Conservation (phyloP, 1,140 invertebrate species). For the Sipha flava region DNA sequence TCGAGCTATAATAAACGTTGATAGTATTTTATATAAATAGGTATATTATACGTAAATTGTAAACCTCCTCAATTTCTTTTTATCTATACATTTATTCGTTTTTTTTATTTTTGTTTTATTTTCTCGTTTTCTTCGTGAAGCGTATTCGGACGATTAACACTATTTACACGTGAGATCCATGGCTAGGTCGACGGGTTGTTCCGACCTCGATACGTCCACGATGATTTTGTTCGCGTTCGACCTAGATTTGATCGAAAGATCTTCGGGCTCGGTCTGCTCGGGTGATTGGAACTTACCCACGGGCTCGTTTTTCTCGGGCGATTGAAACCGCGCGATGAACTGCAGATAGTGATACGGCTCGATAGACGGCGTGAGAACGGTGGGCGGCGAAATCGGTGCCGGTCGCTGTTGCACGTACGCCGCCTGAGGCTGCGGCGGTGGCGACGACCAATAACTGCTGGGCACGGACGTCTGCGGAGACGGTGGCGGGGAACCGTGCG, state of each 20-base stretch:
- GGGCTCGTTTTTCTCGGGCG: slow-evolving; percentile 38
- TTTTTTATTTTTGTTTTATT: neutral
- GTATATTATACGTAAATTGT: neutral
- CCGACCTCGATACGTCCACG: slow-evolving; percentile 29
- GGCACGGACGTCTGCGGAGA: neutral
- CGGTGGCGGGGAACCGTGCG: slow-evolving; percentile 34
- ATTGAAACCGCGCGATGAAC: slow-evolving; percentile 4
- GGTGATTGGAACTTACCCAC: slow-evolving; percentile 46
- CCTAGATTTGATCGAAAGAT: slow-evolving; percentile 56
- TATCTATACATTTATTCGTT: too few relatives aligned
- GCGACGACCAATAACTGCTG: neutral
- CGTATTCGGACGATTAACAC: too few relatives aligned
- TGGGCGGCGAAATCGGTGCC: slow-evolving; percentile 68
- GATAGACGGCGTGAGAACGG: slow-evolving; percentile 67
- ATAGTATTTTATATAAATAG: too few relatives aligned
- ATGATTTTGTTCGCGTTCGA: slow-evolving; percentile 38
- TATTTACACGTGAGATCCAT: slow-evolving; percentile 36
- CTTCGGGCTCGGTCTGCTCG: slow-evolving; percentile 83
- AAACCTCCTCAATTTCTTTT: too few relatives aligned
- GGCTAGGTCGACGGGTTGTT: neutral
- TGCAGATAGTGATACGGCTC: slow-evolving; percentile 72
- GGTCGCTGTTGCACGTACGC: slow-evolving; percentile 40
- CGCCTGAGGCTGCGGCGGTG: neutral
- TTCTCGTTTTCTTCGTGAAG: neutral
- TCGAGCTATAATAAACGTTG: too few relatives aligned